Evolutionary conservation across 2,888 invertebrate species (phyloP).

Genomic region (Macrostomum cliftonense): DNA sequence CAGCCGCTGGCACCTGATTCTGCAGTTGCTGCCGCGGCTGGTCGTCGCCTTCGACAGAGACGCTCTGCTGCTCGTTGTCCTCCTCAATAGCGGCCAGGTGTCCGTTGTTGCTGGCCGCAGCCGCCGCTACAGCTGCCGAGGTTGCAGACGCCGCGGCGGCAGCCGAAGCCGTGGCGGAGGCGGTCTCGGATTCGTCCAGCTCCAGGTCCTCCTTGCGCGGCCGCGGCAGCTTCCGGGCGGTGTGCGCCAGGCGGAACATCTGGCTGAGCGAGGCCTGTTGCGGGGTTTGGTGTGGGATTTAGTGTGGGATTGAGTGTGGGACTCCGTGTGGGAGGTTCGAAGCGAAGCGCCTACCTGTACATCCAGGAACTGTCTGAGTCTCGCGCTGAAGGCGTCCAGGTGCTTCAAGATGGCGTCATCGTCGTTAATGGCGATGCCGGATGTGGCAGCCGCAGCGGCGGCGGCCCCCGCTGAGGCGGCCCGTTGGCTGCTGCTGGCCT

Average conservation of each 20-base stretch:
- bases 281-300: too few relatives aligned
- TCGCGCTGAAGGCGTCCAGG: slow-evolving; percentile 26
- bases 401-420: slow-evolving; percentile 32
- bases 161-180: too few relatives aligned
- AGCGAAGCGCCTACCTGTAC: slow-evolving; percentile 13
- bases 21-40: background rate
- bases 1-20: background rate
- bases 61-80: background rate
- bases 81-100: background rate
- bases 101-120: too few relatives aligned
- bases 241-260: slow-evolving; percentile 20
- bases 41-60: background rate
- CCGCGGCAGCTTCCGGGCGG: slow-evolving; percentile 23
- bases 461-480: too few relatives aligned
- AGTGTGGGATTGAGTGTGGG: too few relatives aligned
- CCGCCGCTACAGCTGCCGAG: too few relatives aligned
- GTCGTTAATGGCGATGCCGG: slow-evolving; percentile 30
- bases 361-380: slow-evolving; percentile 31
- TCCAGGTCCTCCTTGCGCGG: slow-evolving; percentile 29
- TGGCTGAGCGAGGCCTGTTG: too few relatives aligned
- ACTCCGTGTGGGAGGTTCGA: too few relatives aligned
- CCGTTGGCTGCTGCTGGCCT: slow-evolving; percentile 23
- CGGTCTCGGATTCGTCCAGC: slow-evolving; percentile 18
- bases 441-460: background rate
- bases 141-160: too few relatives aligned